Conservation (phyloP, 2,113 vertebrate species). For the Mormyrus iriodes region DNA sequence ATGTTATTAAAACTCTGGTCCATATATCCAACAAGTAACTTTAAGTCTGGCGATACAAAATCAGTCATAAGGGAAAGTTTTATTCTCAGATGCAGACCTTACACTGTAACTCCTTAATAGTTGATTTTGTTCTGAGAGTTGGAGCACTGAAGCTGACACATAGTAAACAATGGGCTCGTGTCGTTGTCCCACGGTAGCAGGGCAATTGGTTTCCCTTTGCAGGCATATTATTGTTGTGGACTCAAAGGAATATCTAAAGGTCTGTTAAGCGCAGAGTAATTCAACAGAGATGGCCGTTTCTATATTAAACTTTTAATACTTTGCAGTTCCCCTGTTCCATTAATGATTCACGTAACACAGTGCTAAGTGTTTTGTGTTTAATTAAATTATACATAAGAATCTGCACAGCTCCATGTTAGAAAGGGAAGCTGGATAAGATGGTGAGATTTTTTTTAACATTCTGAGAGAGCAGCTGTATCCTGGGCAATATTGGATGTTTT, state of each 20-base stretch:
- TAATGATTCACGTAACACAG: neutral
- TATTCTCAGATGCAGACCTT: neutral
- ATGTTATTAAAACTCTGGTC: neutral
- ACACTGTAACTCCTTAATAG: neutral
- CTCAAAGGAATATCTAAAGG: neutral
- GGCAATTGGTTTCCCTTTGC: neutral
- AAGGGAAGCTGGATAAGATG: neutral
- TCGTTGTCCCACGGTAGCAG: neutral
- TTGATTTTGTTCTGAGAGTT: neutral
- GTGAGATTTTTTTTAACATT: neutral
- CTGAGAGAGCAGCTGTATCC: neutral
- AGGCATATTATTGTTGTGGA: neutral
- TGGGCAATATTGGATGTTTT: neutral
- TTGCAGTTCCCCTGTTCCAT: neutral
- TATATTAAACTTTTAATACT: neutral
- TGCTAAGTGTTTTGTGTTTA: neutral
- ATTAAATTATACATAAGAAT: neutral
- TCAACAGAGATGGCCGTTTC: neutral
- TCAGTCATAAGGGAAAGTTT: neutral
- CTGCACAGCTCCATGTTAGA: neutral
- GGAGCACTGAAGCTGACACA: neutral
- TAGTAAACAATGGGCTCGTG: neutral
- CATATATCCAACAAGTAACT: neutral
- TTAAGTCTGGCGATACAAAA: neutral
- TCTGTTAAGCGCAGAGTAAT: neutral